phyloP scores from a whole-genome alignment of 2,888 invertebrate genomes.

The Limnephilus rhombicus region DNA sequence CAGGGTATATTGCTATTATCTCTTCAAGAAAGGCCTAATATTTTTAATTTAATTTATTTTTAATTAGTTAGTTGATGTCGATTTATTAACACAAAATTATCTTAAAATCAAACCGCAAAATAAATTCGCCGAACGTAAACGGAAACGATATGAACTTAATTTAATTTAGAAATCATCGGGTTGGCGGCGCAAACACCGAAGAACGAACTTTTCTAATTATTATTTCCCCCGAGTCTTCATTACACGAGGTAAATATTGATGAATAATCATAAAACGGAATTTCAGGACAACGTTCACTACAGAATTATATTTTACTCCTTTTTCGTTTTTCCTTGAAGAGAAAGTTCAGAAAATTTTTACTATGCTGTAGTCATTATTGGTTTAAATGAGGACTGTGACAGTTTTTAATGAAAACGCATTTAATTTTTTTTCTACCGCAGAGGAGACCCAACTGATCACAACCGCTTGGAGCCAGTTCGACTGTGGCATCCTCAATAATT shows the following conservation, averaged over 20 bases:
- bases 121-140: neutral
- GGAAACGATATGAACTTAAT: slow-evolving; percentile 13
- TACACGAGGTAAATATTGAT: slow-evolving; percentile 30
- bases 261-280: slow-evolving; percentile 4
- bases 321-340: neutral
- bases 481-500: no score
- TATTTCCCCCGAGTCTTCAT: neutral
- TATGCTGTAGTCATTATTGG: neutral
- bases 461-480: no score
- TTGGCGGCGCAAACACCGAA: neutral
- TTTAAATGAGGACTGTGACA: neutral
- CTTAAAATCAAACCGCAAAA: neutral
- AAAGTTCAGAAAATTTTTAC: neutral
- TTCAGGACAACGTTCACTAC: neutral
- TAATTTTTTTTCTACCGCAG: no score
- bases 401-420: no score
- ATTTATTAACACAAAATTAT: no score
- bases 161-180: neutral
- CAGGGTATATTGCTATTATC: no score
- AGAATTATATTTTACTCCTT: neutral
- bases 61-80: no score
- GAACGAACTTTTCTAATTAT: slow-evolving; percentile 32
- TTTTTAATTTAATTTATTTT: no score
- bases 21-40: no score
- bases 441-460: no score